Evolutionary conservation across 2,113 vertebrate genomes (phyloP), one percentile per base, ranked within the genome.

Genomic region (Micromys minutus): DNA sequence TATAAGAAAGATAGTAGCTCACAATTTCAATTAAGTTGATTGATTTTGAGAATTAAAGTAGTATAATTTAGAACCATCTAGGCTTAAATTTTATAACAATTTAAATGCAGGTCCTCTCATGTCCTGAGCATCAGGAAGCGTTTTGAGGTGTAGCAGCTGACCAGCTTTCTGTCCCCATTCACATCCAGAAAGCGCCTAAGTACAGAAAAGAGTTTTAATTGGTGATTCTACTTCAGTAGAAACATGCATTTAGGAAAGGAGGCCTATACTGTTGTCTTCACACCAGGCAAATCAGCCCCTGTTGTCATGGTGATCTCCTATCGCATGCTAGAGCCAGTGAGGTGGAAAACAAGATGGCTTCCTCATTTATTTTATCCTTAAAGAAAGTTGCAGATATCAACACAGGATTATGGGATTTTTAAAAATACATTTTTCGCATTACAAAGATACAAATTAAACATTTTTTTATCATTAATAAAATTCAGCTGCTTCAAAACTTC

Each of bases 291-390:
- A 96, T 91, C 96, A 9, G 91, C 88, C 81, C 90, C 75, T 96
- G 98, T 98, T 98, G 97, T 98, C 97, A 98, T 98, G 98, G 98
- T 59, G 97, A 98, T 98, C 94, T 97, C 94, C 97, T 97, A 97
- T 97, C 75, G 98, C 95, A 96, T 93, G 96, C 93, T 96, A 94
- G 95, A 97, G 97, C 98, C 97, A 98, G 63, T 96, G 98, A 98
- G 97, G 98, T 98, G 98, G 98, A 98, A 98, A 98, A 98, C 98
- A 98, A 98, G 97, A 98, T 98, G 98, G 98, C 98, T 97, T 98
- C 98, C 97, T 98, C 96, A 69, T 98, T 98, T 98, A 97, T 97
- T 98, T 29, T 98, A 97, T 96, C 97, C 97, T 98, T 98, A 97
- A 98, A 97, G 97, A 98, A 98, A 98, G 97, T 97, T 98, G 96